Conservation (phyloP, 2,797 vertebrate genomes). For the Alfaro cultratus region DNA sequence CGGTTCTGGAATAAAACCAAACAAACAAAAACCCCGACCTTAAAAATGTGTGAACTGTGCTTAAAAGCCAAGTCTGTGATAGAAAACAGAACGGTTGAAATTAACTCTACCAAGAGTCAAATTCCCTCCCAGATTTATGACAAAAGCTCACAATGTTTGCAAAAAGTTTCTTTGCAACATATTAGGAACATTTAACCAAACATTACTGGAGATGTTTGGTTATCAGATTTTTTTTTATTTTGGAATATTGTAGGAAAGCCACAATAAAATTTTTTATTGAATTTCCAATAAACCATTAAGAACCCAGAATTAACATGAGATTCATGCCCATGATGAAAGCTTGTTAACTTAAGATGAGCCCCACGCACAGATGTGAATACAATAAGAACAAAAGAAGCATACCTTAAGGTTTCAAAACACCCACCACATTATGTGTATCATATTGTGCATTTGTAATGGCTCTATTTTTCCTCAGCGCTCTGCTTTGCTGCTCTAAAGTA, state of each 20-base stretch:
- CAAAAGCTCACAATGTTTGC: background rate
- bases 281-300: background rate
- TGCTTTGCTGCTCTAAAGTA: background rate
- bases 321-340: background rate
- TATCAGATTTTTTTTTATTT: background rate
- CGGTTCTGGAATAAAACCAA: background rate
- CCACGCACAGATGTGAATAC: background rate
- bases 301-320: background rate
- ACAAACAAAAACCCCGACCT: background rate
- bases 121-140: background rate
- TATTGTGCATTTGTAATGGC: background rate
- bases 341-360: background rate
- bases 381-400: background rate
- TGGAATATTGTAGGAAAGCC: background rate
- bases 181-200: slow-evolving; percentile 2
- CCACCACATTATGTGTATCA: background rate
- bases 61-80: background rate
- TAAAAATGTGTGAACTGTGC: background rate
- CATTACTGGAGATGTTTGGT: background rate
- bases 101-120: background rate
- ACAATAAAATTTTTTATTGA: background rate
- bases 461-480: background rate
- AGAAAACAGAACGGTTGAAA: background rate
- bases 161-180: background rate
- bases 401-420: background rate